phyloP scores from a whole-genome alignment of 1,140 invertebrate species.

The Rhopalosiphum padi region DNA sequence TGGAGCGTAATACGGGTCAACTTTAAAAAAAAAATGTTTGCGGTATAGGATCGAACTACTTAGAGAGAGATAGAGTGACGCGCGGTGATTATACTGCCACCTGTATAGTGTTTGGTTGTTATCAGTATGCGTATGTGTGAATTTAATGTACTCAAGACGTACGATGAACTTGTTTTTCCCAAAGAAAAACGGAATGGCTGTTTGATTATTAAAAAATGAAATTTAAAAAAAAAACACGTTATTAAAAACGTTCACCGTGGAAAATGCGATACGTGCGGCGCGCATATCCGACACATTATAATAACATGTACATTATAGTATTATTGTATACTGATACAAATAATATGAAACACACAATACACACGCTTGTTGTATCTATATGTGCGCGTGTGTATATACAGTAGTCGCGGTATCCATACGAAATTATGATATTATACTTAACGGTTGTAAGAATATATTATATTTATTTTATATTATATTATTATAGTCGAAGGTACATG shows the following conservation, averaged over 20 bases:
- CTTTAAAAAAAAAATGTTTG: background rate
- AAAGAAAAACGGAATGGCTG: constrained; percentile 27
- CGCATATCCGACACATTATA: background rate
- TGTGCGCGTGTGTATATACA: background rate
- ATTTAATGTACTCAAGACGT: background rate
- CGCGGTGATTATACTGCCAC: background rate
- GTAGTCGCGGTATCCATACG: background rate
- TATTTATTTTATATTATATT: background rate
- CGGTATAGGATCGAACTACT: background rate
- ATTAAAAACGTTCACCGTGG: constrained; percentile 46
- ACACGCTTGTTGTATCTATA: background rate
- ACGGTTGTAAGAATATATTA: constrained; percentile 2
- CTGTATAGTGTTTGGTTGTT: background rate
- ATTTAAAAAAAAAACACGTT: background rate
- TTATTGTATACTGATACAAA: background rate
- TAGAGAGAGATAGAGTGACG: background rate
- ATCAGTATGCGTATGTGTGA: background rate
- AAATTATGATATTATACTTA: constrained; percentile 29
- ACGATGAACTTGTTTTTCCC: constrained; percentile 53
- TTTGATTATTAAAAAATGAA: constrained; percentile 48
- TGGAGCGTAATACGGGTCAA: too few species aligned
- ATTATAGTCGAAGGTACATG: background rate
- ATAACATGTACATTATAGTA: background rate
- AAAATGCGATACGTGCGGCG: constrained; percentile 50
- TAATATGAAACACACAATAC: background rate